These are phyloP conservation scores for Halcyon badia DNA, from an alignment of 2,797 vertebrate species.

Conservation along the genomic window DNA sequence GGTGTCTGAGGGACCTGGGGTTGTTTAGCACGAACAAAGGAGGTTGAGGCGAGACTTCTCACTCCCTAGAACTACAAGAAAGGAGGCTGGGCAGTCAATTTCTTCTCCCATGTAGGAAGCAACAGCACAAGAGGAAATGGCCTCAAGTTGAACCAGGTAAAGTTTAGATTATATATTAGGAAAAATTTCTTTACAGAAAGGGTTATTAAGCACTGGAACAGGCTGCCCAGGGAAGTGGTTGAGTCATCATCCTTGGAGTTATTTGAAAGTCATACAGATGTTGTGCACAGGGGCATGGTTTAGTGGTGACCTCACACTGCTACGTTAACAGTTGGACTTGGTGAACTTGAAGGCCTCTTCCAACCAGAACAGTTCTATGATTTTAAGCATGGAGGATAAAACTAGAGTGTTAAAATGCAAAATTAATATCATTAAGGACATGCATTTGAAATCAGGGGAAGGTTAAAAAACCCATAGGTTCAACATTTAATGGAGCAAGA, in stretches of 20 bases:
- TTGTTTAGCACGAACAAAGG: too few relatives aligned
- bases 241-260: neutral
- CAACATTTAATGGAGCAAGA: neutral
- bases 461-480: neutral
- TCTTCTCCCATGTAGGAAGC: too few relatives aligned
- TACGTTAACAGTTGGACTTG: neutral
- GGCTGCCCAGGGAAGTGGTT: neutral
- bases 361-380: neutral
- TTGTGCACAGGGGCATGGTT: too few relatives aligned
- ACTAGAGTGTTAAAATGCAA: neutral
- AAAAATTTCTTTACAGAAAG: too few relatives aligned
- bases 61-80: too few relatives aligned
- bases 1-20: too few relatives aligned
- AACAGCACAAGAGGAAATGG: too few relatives aligned
- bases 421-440: neutral
- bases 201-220: neutral
- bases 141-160: too few relatives aligned
- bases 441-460: neutral
- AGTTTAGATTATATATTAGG: too few relatives aligned
- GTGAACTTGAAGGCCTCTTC: neutral
- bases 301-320: neutral
- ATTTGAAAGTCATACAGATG: neutral
- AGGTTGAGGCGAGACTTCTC: too few relatives aligned
- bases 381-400: neutral
- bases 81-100: too few relatives aligned